Evolutionary conservation across 1,140 invertebrate species (phyloP), one percentile per base, ranked within the genome.

Genomic region (Gonatopus flavifemur): DNA sequence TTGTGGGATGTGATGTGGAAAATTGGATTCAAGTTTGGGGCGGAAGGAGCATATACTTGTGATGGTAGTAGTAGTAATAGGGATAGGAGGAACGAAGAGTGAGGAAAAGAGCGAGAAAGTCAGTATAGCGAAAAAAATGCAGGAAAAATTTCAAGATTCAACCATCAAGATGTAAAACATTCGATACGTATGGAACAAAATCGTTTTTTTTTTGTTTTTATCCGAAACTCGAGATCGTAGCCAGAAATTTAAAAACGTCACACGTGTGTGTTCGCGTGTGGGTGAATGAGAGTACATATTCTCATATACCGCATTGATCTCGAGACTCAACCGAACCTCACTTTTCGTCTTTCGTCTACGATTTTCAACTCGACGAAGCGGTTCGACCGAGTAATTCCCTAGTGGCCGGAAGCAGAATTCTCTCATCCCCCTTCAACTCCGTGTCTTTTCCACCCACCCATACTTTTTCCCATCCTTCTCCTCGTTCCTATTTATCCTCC

Each of bases 1-100:
- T 67, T 67, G 64, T 62, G 66, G 62, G 66, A 68, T 67, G 62
- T 65, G 66, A 68, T 68, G 66, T 68, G 66, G 66, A 68, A 68
- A 68, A 68, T 68, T 68, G 65, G 66, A 67, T 67, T 69, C 65
- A 67, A 66, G 66, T 67, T 66, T 60, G 52, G 67, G 55, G 45
- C 52, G 58, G 52, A 47, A 9, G 15, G 41, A 37, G 54, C 55
- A 59, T n/a, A n/a, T n/a, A n/a, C n/a, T n/a, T n/a, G 35, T 44
- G 40, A 55, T 47, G 40, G 43, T 36, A 48, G 36, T 21, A 49
- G 35, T 25, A 42, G 35, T 9, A 6, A 39, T n/a, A n/a, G n/a
- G n/a, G 21, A 28, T 20, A 31, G 16, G 12, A 28, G n/a, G 35
- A 57, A 42, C 33, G 31, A 33, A 43, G 38, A n/a, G 45, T 39